A percentile compares a stretch with the other conserved stretches of the same genome.
Conservation (phyloP, 2,888 invertebrate genomes). For the Drosophila stalkeri region DNA sequence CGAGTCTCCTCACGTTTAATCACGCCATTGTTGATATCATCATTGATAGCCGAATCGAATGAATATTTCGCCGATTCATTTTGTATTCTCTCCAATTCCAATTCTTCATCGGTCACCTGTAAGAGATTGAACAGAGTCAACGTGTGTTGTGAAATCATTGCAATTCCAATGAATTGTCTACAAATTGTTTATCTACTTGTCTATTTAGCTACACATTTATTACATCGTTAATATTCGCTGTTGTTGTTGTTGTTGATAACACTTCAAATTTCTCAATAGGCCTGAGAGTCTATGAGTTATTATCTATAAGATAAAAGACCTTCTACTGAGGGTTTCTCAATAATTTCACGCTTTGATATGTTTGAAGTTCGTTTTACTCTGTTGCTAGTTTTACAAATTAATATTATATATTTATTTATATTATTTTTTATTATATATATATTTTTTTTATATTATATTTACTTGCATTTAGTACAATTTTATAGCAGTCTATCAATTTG, state of each 20-base stretch:
- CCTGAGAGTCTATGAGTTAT: constrained; percentile 27
- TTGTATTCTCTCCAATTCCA: constrained; percentile 75
- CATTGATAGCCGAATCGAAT: constrained; percentile 85
- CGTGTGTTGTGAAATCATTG: constrained; percentile 18
- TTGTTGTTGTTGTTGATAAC: constrained; percentile 17
- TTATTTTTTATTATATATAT: not conserved
- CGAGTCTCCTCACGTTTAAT: constrained; percentile 84
- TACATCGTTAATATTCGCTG: constrained; percentile 15
- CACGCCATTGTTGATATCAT: constrained; percentile 85
- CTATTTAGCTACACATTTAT: constrained; percentile 1
- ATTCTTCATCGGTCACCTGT: constrained; percentile 41
- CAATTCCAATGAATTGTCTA: too few relatives aligned
- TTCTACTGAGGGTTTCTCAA: constrained; percentile 39
- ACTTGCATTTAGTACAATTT: not conserved
- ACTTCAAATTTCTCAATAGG: not conserved
- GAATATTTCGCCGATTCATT: constrained; percentile 85
- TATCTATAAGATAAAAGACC: constrained; percentile 18
- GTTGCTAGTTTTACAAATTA: too few relatives aligned
- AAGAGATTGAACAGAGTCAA: not conserved
- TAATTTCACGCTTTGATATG: constrained; percentile 26
- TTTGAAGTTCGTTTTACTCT: constrained; percentile 10
- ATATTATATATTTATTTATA: too few relatives aligned
- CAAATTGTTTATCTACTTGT: constrained; percentile 24
- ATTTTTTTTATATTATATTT: not conserved
- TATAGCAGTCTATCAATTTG: too few relatives aligned